Base-by-base conservation (phyloP, 2,797 vertebrate species). In the Sphenodon punctatus region DNA sequence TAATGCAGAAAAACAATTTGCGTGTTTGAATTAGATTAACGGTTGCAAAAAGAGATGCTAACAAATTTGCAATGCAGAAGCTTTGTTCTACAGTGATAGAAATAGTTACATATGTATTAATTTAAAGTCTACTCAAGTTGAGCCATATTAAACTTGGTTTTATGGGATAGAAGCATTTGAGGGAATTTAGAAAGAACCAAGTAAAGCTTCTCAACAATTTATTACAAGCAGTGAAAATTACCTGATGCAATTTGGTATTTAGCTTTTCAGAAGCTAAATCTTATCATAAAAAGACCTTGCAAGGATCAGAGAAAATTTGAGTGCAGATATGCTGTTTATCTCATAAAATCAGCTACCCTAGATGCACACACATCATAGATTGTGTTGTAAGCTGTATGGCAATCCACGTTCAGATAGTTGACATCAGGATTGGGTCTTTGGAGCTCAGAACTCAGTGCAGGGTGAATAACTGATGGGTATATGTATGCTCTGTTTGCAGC, bases 11-110 rank as follows among this genome's bases (percentile, higher is more conserved):
- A 66, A 85, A 75, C 4, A 55, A 42, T 78, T 60, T 78, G 42
- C 72, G 10, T 63, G 19, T 76, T 86, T 86, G 65, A 82, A 78
- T 82, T 88, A 77, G 75, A 71, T 88, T 85, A 85, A 67, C 12
- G 58, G 42, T 38, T 85, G 69, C 38, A 58, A 45, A 82, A 86
- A 58, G 46, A 65, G 38, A 70, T 82, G 67, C 22, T 75, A 53
- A 41, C 14, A 68, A 75, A 78, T 38, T 78, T 80, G 43, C 19
- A 77, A 49, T 63, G 43, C 22, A 82, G 34, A 82, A 87, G 63
- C 71, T 85, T 48, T 42, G 4, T 71, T 81, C 77, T 83, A 67
- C 59, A 25, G 30, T 51, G 14, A 34, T 86, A 53, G 34, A 80
- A 84, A 72, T 48, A 80, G 41, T 75, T 88, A 73, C 11, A 45